phyloP scores from a whole-genome alignment of 2,797 vertebrate genomes.

The Todus mexicanus region DNA sequence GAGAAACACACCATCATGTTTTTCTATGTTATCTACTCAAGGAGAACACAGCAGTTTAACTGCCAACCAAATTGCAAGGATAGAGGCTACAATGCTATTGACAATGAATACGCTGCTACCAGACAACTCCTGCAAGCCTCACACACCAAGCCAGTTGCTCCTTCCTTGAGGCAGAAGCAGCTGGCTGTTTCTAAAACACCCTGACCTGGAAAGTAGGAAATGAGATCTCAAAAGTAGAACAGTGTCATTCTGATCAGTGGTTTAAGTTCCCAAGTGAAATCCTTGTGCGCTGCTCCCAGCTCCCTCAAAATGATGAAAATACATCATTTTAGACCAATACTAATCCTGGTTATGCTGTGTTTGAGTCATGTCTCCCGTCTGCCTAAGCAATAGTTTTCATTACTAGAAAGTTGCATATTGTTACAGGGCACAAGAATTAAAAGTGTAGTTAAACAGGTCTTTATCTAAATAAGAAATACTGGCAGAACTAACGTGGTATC shows the following conservation, averaged over 20 bases:
- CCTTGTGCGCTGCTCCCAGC: background rate
- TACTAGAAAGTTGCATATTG: background rate
- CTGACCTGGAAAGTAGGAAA: background rate
- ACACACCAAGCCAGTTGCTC: background rate
- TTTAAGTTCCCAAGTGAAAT: background rate
- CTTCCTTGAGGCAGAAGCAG: background rate
- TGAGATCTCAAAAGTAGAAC: background rate
- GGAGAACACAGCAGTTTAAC: background rate
- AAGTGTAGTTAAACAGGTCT: background rate
- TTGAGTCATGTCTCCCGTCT: background rate
- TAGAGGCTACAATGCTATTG: background rate
- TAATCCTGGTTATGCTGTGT: background rate
- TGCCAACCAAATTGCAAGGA: background rate
- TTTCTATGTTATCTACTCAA: background rate
- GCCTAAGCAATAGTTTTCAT: background rate
- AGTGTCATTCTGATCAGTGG: fast-evolving
- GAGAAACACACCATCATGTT: background rate
- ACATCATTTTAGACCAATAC: background rate
- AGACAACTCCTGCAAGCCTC: background rate
- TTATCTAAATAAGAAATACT: background rate
- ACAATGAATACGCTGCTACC: fast-evolving
- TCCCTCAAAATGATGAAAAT: background rate
- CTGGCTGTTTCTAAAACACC: background rate
- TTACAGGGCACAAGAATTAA: background rate
- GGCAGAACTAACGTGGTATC: background rate